A percentile compares a stretch with the other conserved stretches of the same genome.
phyloP scores from a whole-genome alignment of 2,888 invertebrate species.

The Drosophila melanosoma region DNA sequence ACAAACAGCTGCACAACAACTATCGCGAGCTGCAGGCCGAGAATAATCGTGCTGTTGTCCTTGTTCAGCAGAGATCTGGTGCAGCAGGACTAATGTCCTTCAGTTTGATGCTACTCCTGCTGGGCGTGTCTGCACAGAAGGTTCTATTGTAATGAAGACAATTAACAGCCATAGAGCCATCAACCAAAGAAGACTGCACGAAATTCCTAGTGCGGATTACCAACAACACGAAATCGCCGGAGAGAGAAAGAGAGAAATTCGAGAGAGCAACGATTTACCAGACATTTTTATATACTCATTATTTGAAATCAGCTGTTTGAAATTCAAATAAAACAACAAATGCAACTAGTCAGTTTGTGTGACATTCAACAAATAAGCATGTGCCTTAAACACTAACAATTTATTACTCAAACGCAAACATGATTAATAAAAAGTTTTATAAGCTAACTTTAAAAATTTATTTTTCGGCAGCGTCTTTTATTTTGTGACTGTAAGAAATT shows the following conservation, averaged over 20 bases:
- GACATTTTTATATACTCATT: constrained; percentile 61
- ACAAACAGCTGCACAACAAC: constrained; percentile 85
- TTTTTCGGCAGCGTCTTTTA: neutral
- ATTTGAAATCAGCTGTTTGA: constrained; percentile 51
- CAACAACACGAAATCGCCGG: constrained; percentile 33
- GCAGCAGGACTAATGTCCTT: constrained; percentile 39
- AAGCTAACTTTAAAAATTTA: constrained; percentile 17
- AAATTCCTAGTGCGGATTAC: constrained; percentile 29
- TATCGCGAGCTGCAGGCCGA: constrained; percentile 83
- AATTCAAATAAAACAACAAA: constrained; percentile 54
- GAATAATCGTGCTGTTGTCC: constrained; percentile 79
- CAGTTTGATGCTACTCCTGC: constrained; percentile 48
- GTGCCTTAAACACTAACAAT: constrained; percentile 54
- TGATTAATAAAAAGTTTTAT: constrained; percentile 60
- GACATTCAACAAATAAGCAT: constrained; percentile 56
- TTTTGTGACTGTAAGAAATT: neutral
- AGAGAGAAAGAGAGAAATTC: constrained; percentile 17
- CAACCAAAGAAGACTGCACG: constrained; percentile 60
- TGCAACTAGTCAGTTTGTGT: constrained; percentile 72
- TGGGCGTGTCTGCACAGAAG: constrained; percentile 33
- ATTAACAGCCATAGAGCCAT: constrained; percentile 16
- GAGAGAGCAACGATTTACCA: constrained; percentile 43
- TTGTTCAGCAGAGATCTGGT: constrained; percentile 58
- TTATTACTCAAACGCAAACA: constrained; percentile 35
- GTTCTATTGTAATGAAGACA: constrained; percentile 15